Evolutionary conservation across 2,888 invertebrate genomes (phyloP).

Genomic region (Boloria euphrosyne): DNA sequence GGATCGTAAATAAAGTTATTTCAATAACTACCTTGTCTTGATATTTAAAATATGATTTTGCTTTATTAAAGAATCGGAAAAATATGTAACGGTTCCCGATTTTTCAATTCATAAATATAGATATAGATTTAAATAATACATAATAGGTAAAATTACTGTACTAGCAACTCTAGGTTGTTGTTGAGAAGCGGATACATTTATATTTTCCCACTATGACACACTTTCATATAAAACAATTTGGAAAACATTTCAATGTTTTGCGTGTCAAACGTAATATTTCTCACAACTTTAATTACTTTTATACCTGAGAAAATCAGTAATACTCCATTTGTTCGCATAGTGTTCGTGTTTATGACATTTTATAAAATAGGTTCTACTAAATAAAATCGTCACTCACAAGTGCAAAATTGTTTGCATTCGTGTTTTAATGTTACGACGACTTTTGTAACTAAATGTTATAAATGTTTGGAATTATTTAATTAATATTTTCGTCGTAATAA

Average conservation of each 20-base stretch:
- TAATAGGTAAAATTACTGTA: no score
- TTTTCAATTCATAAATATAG: not conserved
- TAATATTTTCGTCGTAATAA: no score
- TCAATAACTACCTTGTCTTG: not conserved
- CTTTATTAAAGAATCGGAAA: no score
- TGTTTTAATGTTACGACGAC: no score
- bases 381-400: no score
- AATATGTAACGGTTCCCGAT: no score
- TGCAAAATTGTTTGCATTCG: no score
- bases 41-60: not conserved
- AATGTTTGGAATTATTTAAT: no score
- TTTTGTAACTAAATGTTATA: no score
- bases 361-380: not conserved
- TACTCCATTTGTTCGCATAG: constrained; percentile 12
- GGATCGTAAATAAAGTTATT: constrained; percentile 9
- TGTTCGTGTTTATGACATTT: constrained; percentile 6
- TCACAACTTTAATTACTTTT: constrained; percentile 35
- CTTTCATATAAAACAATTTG: constrained; percentile 9
- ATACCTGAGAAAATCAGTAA: constrained; percentile 29
- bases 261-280: constrained; percentile 34
- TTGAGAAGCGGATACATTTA: not conserved
- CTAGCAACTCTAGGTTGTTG: not conserved
- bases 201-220: not conserved
- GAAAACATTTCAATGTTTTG: constrained; percentile 27
- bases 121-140: no score